Evolutionary conservation across 2,888 invertebrate species (phyloP).

Genomic region (Heliconius sara): DNA sequence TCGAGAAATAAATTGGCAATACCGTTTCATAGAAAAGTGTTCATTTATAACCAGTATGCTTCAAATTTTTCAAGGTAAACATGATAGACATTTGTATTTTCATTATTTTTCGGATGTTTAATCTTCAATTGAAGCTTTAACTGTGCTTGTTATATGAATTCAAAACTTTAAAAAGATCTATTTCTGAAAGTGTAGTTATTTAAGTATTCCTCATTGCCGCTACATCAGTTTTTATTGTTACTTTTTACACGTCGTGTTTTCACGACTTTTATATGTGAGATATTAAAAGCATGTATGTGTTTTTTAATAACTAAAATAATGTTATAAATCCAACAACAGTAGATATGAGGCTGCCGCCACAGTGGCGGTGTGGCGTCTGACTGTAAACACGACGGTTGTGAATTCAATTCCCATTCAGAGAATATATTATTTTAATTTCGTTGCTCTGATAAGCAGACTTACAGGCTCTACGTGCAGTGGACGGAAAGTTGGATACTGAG

Average conservation of each 20-base stretch:
- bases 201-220: too few relatives aligned
- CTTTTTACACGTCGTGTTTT: too few relatives aligned
- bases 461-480: too few relatives aligned
- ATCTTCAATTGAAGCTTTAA: background rate
- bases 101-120: background rate
- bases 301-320: too few relatives aligned
- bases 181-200: too few relatives aligned
- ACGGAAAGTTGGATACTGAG: too few relatives aligned
- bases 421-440: background rate
- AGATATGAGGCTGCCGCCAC: too few relatives aligned
- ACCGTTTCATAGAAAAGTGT: conserved; percentile 95
- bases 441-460: background rate
- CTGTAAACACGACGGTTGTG: background rate
- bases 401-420: background rate
- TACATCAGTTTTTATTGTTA: too few relatives aligned
- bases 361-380: background rate
- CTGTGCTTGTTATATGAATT: background rate
- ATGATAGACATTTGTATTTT: background rate
- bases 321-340: too few relatives aligned
- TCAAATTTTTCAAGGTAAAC: conserved; percentile 93
- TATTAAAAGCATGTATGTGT: too few relatives aligned
- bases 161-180: too few relatives aligned
- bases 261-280: too few relatives aligned
- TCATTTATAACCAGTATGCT: conserved; percentile 95
- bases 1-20: conserved; percentile 91